Base-by-base conservation (phyloP, 1,140 invertebrate species). In the Aethina tumida region DNA sequence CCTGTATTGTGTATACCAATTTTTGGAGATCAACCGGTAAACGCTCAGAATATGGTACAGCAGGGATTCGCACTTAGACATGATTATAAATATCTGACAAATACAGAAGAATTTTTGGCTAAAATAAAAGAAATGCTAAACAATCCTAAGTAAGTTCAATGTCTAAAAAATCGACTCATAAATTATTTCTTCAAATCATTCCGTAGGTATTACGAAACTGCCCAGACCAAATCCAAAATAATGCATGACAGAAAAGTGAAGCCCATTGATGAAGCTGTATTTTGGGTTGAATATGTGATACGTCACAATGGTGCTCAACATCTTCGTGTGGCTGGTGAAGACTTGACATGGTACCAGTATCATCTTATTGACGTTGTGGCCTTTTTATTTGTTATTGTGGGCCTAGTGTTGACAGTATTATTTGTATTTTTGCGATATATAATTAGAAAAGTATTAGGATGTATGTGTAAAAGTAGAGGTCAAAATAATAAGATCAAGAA, bases 1-100 rank as follows among this genome's bases (percentile, higher is more conserved):
- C 82, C 82, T 1, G 63, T 84, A 5, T 56, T 85, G n/a, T 77
- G 73, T 3, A 66, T 84, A 36, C 81, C 83, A 20, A 62, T 83
- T 18, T 70, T 77, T 24, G 67, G 65, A 7, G 77, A 81, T 56
- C 78, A 82, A 47, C 62, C 58, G 2, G 63, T 65, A 18, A 79
- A 77, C 46, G 59, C 71, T 39, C 57, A 64, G 3, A 61, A 64
- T 20, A 62, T 64, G 1, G 56, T 67, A 18, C 26, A 58, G 14
- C n/a, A n/a, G n/a, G n/a, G n/a, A n/a, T n/a, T n/a, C n/a, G n/a
- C n/a, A n/a, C n/a, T n/a, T n/a, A n/a, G n/a, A n/a, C n/a, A n/a
- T n/a, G n/a, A n/a, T n/a, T n/a, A n/a, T n/a, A n/a, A n/a, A n/a
- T n/a, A n/a, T n/a, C n/a, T n/a, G n/a, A n/a, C n/a, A n/a, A n/a